Evolutionary conservation across 2,888 invertebrate genomes (phyloP).

Genomic region (Branchellion lobata): DNA sequence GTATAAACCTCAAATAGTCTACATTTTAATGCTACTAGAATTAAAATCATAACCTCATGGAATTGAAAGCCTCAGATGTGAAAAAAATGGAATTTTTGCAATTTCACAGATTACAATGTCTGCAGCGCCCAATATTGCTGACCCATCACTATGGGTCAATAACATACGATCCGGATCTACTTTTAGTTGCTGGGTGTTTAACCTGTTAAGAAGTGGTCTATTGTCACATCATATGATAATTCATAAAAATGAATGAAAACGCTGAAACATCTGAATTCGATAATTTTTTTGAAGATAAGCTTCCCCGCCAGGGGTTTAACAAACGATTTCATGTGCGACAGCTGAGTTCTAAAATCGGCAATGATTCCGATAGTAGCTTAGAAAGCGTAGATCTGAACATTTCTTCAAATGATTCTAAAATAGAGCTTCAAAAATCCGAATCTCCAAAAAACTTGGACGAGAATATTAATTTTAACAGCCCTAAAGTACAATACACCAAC

Average conservation of each 20-base stretch:
- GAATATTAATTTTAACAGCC: background rate
- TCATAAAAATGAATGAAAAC: background rate
- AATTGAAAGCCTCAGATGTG: no score
- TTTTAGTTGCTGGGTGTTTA: no score
- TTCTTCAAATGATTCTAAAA: conserved; percentile 4
- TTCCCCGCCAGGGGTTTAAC: background rate
- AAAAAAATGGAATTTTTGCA: no score
- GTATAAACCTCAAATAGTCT: no score
- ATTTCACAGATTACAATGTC: no score
- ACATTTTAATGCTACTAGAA: no score
- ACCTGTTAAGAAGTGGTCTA: no score
- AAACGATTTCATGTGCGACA: background rate
- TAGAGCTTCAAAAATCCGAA: background rate
- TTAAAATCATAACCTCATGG: no score
- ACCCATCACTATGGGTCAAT: no score
- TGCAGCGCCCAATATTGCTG: no score
- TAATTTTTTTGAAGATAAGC: background rate
- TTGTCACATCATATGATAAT: background rate
- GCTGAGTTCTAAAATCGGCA: background rate
- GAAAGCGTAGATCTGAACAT: conserved; percentile 36
- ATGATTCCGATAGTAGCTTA: conserved; percentile 31
- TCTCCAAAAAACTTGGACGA: background rate
- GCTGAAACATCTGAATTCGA: background rate
- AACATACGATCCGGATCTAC: no score
- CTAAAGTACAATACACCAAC: background rate